These are phyloP conservation scores for Tiphia femorata DNA, from an alignment of 2,888 invertebrate species.

Conservation along the genomic window DNA sequence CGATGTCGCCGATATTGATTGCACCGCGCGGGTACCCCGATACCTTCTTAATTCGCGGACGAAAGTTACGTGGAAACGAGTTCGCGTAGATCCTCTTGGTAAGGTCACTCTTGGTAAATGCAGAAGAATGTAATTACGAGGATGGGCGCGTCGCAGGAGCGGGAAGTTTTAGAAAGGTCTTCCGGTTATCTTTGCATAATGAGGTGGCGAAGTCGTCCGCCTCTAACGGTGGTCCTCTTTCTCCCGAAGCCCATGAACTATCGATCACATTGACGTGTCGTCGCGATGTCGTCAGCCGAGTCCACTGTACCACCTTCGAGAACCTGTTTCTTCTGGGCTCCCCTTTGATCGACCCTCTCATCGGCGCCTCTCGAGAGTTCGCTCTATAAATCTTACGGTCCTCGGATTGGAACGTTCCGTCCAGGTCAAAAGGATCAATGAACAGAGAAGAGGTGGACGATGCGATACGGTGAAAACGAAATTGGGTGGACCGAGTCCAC, in stretches of 20 bases:
- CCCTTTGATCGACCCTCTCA: conserved; percentile 23
- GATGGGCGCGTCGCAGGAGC: conserved; percentile 15
- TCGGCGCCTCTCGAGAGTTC: conserved; percentile 1
- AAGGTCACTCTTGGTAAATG: too few relatives aligned
- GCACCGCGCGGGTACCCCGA: too few relatives aligned
- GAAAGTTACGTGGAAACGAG: too few relatives aligned
- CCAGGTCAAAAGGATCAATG: too few relatives aligned
- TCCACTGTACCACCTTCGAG: conserved; percentile 17
- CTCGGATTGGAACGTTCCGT: too few relatives aligned
- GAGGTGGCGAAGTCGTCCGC: conserved; percentile 27
- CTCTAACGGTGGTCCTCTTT: conserved; percentile 4
- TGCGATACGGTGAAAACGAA: too few relatives aligned
- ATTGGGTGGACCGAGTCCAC: too few relatives aligned
- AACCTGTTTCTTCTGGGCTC: conserved; percentile 30
- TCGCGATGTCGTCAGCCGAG: conserved; percentile 39
- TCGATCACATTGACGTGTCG: conserved; percentile 49
- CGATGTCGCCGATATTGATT: too few relatives aligned
- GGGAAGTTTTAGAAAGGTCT: conserved; percentile 39
- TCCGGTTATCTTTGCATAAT: conserved; percentile 54
- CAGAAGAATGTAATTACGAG: conserved; percentile 32
- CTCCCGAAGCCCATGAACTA: conserved; percentile 28
- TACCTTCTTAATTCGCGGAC: too few relatives aligned
- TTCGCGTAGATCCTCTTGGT: too few relatives aligned
- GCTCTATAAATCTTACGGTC: conserved; percentile 16
- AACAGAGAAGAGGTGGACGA: too few relatives aligned